These are phyloP conservation scores for Conus betulinus DNA, from an alignment of 1,140 invertebrate species.

Conservation along the genomic window DNA sequence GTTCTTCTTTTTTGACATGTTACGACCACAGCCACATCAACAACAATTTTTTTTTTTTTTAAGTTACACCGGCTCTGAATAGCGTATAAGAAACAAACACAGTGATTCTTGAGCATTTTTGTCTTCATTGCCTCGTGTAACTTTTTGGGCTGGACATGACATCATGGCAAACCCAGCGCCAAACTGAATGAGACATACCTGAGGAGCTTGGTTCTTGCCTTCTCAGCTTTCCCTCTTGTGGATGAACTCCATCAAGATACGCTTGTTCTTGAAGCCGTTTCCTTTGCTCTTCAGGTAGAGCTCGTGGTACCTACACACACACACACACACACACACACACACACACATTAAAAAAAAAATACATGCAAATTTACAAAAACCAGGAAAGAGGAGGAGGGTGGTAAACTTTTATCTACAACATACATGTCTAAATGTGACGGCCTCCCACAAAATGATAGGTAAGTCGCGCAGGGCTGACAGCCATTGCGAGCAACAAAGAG, in stretches of 20 bases:
- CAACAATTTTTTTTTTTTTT: no score
- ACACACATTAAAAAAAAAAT: background rate
- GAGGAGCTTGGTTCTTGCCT: constrained; percentile 96
- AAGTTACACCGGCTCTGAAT: constrained; percentile 12
- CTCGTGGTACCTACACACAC: constrained; percentile 93
- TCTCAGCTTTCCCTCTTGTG: constrained; percentile 99
- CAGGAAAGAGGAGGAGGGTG: no score
- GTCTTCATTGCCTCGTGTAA: constrained; percentile 14
- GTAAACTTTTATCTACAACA: no score
- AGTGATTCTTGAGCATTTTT: background rate
- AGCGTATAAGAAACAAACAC: constrained; percentile 29
- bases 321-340: no score
- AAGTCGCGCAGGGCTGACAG: no score
- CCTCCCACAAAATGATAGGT: no score
- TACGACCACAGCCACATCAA: no score
- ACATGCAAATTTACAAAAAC: no score
- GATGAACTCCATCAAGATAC: constrained; percentile 99
- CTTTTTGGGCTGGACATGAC: background rate
- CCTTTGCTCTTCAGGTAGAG: constrained; percentile 99
- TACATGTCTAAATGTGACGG: no score
- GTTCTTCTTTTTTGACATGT: no score
- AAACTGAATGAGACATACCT: constrained; percentile 78
- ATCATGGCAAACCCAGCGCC: no score
- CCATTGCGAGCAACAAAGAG: no score
- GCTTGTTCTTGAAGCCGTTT: constrained; percentile 99